Percentiles rank a stretch among this genome's conserved stretches.
Evolutionary conservation across 2,797 vertebrate species (phyloP).

Genomic region (Anas bahamensis): DNA sequence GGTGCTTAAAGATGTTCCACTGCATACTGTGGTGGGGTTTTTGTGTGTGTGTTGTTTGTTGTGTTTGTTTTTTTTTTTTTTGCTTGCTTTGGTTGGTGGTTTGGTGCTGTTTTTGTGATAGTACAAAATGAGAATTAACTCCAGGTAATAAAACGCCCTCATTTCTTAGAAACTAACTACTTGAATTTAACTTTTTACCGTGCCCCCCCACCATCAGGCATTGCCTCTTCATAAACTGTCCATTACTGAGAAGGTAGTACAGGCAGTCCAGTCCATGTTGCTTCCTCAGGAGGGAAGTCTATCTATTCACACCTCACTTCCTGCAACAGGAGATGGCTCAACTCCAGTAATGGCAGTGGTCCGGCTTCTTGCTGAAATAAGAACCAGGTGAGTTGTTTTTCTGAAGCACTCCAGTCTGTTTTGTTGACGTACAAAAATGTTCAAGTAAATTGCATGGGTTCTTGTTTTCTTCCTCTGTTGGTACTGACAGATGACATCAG

Average conservation of each 20-base stretch:
- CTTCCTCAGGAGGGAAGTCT: constrained; percentile 99
- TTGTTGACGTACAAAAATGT: neutral
- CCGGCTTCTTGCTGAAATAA: constrained; percentile 95
- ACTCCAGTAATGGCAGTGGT: constrained; percentile 98
- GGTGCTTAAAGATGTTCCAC: neutral
- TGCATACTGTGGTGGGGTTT: neutral
- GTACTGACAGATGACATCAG: neutral
- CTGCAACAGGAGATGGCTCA: constrained; percentile 96
- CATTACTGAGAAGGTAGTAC: constrained; percentile 99
- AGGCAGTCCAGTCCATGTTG: constrained; percentile 99
- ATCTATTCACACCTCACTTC: constrained; percentile 97
- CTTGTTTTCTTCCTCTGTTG: neutral
- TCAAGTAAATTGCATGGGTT: neutral
- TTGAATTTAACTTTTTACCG: constrained; percentile 81
- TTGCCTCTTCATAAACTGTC: constrained; percentile 98
- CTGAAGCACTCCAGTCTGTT: neutral
- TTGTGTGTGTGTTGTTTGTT: neutral
- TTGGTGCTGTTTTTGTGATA: constrained; percentile 48
- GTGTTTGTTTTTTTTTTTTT: neutral
- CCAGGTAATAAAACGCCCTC: constrained; percentile 76
- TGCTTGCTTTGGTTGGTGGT: constrained; percentile 1
- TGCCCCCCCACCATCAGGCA: constrained; percentile 83
- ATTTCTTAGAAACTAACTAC: constrained; percentile 81
- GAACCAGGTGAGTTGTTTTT: constrained; percentile 87
- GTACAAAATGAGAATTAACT: constrained; percentile 72